phyloP scores from a whole-genome alignment of 1,140 invertebrate genomes.

The Hyposmocoma kahamanoa region DNA sequence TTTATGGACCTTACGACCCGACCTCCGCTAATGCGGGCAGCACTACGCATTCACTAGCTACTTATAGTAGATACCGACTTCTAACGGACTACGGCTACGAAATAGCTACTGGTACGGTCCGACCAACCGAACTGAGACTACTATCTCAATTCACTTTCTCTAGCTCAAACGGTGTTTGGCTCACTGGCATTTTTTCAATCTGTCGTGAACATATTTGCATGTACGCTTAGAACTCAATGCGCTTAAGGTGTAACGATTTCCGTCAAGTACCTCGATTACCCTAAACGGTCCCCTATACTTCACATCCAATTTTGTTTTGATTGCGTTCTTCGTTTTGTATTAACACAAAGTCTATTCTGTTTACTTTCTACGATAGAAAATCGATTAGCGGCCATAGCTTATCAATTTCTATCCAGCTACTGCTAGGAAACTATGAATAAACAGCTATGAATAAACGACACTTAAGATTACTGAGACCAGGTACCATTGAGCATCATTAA shows the following conservation, averaged over 20 bases:
- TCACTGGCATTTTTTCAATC: slow-evolving; percentile 21
- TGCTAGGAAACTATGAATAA: too few species aligned
- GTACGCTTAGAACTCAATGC: slow-evolving; percentile 16
- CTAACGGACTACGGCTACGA: not conserved
- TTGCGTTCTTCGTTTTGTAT: slow-evolving; percentile 40
- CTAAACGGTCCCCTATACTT: slow-evolving; percentile 41
- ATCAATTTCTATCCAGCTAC: too few species aligned
- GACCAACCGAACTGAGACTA: not conserved
- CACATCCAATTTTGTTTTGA: slow-evolving; percentile 39
- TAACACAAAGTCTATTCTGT: slow-evolving; percentile 38
- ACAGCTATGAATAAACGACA: too few species aligned
- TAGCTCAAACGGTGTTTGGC: not conserved
- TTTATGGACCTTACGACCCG: too few species aligned
- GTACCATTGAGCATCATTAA: too few species aligned
- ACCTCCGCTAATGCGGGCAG: not conserved
- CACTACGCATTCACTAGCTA: not conserved
- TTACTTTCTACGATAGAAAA: too few species aligned
- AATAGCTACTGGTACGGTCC: not conserved
- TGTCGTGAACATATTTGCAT: slow-evolving; percentile 35
- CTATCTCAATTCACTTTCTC: not conserved
- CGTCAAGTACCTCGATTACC: slow-evolving; percentile 28
- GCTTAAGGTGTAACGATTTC: slow-evolving; percentile 24
- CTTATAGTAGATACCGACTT: not conserved
- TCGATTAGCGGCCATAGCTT: too few species aligned
- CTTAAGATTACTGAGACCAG: too few species aligned